A percentile compares a stretch with the other conserved stretches of the same genome.
Conservation (phyloP, 2,888 invertebrate species). For the Anthophora plumipes region DNA sequence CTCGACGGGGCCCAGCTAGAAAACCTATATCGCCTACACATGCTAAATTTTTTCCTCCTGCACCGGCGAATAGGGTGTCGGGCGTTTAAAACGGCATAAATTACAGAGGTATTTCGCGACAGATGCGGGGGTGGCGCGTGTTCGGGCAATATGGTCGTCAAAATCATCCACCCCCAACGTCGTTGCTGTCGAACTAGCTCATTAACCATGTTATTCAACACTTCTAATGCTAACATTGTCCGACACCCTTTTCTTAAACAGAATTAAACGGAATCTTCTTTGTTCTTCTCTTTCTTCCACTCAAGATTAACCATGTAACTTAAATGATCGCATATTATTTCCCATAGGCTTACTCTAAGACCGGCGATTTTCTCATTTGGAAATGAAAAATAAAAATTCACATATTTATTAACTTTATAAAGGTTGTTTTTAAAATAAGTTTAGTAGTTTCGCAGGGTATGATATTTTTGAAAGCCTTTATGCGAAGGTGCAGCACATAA, state of each 20-base stretch:
- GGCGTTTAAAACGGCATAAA: constrained; percentile 78
- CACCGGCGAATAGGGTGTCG: constrained; percentile 75
- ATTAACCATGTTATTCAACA: not conserved
- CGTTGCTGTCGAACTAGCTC: not conserved
- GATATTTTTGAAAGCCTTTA: no score
- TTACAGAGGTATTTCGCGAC: constrained; percentile 70
- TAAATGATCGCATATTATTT: no score
- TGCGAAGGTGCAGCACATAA: no score
- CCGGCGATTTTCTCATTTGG: no score
- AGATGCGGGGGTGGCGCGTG: constrained; percentile 73
- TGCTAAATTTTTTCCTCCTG: constrained; percentile 51
- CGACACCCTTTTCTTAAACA: not conserved
- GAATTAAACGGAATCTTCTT: no score
- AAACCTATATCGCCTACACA: constrained; percentile 36
- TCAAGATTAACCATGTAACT: no score
- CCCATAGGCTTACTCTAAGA: no score
- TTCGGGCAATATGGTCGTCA: constrained; percentile 73
- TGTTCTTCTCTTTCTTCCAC: no score
- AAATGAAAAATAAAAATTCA: no score
- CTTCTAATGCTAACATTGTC: not conserved
- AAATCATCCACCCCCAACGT: constrained; percentile 36
- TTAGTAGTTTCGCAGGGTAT: no score
- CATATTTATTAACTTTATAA: no score
- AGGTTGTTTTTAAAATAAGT: no score
- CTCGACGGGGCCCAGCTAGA: constrained; percentile 19